phyloP scores from a whole-genome alignment of 2,888 invertebrate species.

The Aporophyla nigra region DNA sequence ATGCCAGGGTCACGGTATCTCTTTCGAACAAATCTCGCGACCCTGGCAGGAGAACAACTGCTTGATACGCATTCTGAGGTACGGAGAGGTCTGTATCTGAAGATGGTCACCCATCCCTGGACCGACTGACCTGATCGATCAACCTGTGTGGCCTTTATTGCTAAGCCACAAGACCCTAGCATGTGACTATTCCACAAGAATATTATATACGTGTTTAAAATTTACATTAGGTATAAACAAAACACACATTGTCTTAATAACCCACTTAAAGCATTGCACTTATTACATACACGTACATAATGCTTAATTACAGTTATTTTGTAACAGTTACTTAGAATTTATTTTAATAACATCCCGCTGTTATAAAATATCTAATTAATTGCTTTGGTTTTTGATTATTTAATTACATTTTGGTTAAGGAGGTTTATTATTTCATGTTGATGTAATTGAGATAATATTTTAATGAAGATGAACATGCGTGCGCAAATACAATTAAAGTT shows the following conservation, averaged over 20 bases:
- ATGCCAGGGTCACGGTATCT: no score
- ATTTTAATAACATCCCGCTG: slow-evolving; percentile 32
- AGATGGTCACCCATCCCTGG: no score
- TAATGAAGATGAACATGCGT: slow-evolving; percentile 13
- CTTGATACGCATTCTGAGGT: no score
- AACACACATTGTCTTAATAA: slow-evolving; percentile 8
- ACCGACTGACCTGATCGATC: no score
- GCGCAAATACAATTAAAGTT: background rate
- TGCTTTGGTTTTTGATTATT: slow-evolving; percentile 35
- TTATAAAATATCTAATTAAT: slow-evolving; percentile 28
- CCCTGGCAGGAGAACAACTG: no score
- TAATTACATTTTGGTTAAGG: slow-evolving; percentile 31
- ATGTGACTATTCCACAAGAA: background rate
- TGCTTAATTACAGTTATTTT: slow-evolving; percentile 31
- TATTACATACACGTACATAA: slow-evolving; percentile 36
- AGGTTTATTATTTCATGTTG: background rate
- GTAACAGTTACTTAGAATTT: slow-evolving; percentile 27
- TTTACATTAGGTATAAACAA: background rate
- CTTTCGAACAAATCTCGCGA: no score
- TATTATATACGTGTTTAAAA: background rate
- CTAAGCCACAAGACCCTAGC: no score
- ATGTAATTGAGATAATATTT: slow-evolving; percentile 31
- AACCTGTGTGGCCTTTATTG: no score
- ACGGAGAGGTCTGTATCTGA: no score
- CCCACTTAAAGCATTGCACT: slow-evolving; percentile 11